Conservation (phyloP, 2,113 vertebrate genomes). For the Cynopterus brachyotis region DNA sequence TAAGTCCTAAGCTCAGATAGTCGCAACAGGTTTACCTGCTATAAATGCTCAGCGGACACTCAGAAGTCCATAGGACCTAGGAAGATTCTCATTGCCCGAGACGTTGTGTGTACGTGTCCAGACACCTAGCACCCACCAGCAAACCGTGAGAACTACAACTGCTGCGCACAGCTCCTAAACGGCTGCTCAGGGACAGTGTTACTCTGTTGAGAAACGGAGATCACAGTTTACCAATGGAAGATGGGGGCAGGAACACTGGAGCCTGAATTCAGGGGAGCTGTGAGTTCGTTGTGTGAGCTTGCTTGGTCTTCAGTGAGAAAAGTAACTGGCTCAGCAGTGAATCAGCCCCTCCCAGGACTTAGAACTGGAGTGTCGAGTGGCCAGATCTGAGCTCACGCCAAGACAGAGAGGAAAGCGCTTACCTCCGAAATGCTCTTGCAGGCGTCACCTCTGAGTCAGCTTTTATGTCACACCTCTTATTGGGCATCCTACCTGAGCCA, state of each 20-base stretch:
- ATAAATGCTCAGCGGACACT: background rate
- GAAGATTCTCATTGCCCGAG: background rate
- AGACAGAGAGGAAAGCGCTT: background rate
- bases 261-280: no score
- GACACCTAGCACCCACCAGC: background rate
- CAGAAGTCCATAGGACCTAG: background rate
- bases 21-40: background rate
- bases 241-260: background rate
- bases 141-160: background rate
- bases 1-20: background rate
- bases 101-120: fast-evolving
- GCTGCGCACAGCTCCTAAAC: background rate
- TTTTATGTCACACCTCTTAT: background rate
- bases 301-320: background rate
- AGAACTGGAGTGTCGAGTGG: background rate
- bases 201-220: background rate
- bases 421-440: fast-evolving
- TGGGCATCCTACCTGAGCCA: background rate
- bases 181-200: background rate
- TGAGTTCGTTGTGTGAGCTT: background rate
- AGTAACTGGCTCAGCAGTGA: background rate
- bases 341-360: background rate
- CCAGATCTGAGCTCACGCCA: background rate
- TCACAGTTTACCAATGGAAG: background rate
- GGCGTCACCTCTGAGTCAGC: background rate